A percentile compares a stretch with the other conserved stretches of the same genome.
phyloP scores from a whole-genome alignment of 2,888 invertebrate species.

The Pediacus dermestoides region DNA sequence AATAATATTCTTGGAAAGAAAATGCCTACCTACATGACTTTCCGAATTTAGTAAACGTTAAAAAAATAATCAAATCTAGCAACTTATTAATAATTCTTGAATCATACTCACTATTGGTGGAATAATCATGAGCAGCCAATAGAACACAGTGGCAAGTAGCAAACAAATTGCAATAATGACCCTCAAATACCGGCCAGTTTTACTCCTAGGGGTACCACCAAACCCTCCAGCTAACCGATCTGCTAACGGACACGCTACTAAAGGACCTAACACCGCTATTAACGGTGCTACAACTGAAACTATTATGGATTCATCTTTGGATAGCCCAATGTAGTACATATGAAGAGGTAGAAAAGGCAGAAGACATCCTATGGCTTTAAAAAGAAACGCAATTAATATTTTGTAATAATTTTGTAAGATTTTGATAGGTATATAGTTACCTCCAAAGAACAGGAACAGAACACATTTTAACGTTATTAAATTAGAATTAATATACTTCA shows the following conservation, averaged over 20 bases:
- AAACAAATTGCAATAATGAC: constrained; percentile 66
- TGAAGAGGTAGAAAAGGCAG: constrained; percentile 78
- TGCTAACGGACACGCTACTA: constrained; percentile 73
- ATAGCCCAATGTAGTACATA: constrained; percentile 70
- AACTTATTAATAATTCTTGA: too few species aligned
- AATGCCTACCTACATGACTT: too few species aligned
- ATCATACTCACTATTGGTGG: constrained; percentile 59
- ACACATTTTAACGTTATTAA: constrained; percentile 76
- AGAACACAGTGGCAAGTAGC: constrained; percentile 65
- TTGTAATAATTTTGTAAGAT: constrained; percentile 2
- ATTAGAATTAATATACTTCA: constrained; percentile 61
- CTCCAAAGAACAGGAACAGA: constrained; percentile 76
- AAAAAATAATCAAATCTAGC: too few species aligned
- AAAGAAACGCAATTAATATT: too few species aligned
- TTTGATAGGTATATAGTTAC: constrained; percentile 49
- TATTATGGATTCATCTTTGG: constrained; percentile 68
- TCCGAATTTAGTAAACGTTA: too few species aligned
- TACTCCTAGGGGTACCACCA: constrained; percentile 42
- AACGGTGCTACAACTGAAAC: constrained; percentile 78
- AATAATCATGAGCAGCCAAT: constrained; percentile 63
- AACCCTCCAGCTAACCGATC: constrained; percentile 62
- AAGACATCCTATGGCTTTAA: constrained; percentile 74
- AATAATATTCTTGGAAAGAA: too few species aligned
- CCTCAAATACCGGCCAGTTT: constrained; percentile 63
- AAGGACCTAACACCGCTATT: constrained; percentile 73